Evolutionary conservation across 2,888 invertebrate species (phyloP).

Genomic region (Muschampia plurimacula): DNA sequence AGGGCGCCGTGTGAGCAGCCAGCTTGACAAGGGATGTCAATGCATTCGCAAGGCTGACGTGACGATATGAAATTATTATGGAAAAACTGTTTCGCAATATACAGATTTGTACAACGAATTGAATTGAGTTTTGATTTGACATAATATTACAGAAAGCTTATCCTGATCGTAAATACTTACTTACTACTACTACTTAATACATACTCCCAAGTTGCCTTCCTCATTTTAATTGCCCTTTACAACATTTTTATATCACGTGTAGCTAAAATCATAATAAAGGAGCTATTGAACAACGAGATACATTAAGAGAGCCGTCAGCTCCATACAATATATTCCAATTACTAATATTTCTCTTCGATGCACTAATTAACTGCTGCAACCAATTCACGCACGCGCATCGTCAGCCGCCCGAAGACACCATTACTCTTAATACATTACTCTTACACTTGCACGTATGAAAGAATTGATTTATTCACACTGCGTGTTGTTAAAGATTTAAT

Average conservation of each 20-base stretch:
- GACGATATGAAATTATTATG: no score
- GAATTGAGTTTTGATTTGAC: no score
- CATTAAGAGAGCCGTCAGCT: slow-evolving; percentile 60
- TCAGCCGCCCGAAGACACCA: slow-evolving; percentile 75
- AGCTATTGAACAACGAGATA: slow-evolving; percentile 56
- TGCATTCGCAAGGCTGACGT: no score
- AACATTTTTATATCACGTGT: neutral
- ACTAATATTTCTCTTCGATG: slow-evolving; percentile 75
- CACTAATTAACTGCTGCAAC: slow-evolving; percentile 79
- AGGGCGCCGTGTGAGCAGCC: no score
- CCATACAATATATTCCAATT: slow-evolving; percentile 71
- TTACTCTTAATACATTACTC: slow-evolving; percentile 62
- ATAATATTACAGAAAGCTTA: no score
- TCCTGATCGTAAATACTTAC: no score
- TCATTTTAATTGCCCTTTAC: neutral
- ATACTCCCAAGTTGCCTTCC: neutral
- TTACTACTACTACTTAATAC: no score
- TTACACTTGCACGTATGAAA: slow-evolving; percentile 25
- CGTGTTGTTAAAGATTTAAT: slow-evolving; percentile 33
- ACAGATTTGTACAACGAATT: no score
- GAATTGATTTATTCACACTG: slow-evolving; percentile 32
- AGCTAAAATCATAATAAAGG: slow-evolving; percentile 30
- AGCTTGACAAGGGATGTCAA: no score
- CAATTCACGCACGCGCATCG: slow-evolving; percentile 77
- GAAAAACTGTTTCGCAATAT: no score